Base-by-base conservation (phyloP, 2,113 vertebrate species). In the Dryoscopus gambensis region DNA sequence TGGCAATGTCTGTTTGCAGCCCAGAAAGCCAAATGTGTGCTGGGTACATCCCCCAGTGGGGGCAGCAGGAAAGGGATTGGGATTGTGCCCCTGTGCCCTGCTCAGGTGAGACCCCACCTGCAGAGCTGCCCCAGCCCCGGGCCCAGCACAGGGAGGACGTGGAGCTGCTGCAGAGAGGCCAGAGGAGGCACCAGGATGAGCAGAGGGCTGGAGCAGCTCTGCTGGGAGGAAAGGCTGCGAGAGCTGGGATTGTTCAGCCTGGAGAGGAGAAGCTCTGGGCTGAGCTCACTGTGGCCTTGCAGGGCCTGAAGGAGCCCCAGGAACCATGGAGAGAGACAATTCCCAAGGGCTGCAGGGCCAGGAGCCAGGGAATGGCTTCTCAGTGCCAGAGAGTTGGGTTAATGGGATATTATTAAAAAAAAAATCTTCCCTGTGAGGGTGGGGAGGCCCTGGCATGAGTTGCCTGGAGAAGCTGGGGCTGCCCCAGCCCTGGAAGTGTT, bases 311-410 rank as follows among this genome's bases (percentile, higher is more conserved):
- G 60, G 60, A 49, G 50, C 30, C 1, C 0, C 28, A 64, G n/a
- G n/a, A 33, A 64, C 2, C 2, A 0, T 74, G 49, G 37, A 52
- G 42, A 85, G 60, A 57, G 62, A 59, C 35, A 30, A 40, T 67
- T 50, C 0, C 8, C 62, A 67, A 65, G 20, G 60, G 2, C 0
- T 67, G 42, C 1, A 75, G 60, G 9, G 44, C 7, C 31, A 76
- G 31, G 3, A 57, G 0, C 0, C 13, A 16, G 44, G 25, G 25
- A 59, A 59, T 59, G 52, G 25, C 25, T 76, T 2, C 21, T 1
- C 0, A 31, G 1, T 21, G 16, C 0, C 6, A 75, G 20, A n/a
- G 5, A 2, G 14, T 7, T 1, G 6, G 4, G 1, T 11, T 62
- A 19, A 27, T 19, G 2, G 2, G 6, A 39, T n/a, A 33, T 78